Percentiles rank a stretch among this genome's conserved stretches.
phyloP scores from a whole-genome alignment of 2,113 vertebrate genomes.

The Gadus macrocephalus region DNA sequence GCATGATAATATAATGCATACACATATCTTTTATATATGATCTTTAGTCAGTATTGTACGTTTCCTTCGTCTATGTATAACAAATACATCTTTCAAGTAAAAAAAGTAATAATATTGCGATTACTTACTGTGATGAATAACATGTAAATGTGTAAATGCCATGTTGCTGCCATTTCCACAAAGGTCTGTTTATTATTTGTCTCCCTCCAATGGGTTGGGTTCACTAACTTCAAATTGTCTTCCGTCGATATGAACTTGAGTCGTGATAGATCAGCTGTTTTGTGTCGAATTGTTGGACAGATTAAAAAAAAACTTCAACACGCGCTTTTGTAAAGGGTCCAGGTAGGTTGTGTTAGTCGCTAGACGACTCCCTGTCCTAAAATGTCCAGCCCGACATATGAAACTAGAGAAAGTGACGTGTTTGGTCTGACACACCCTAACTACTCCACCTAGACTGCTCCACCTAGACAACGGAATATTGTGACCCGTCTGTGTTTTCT shows the following conservation, averaged over 20 bases:
- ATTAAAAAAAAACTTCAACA: too few species aligned
- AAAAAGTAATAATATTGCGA: background rate
- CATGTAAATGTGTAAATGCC: conserved; percentile 24
- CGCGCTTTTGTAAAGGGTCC: too few species aligned
- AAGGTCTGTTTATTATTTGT: too few species aligned
- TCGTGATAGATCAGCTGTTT: background rate
- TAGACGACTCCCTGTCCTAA: background rate
- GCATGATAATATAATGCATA: background rate
- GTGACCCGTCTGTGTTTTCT: background rate
- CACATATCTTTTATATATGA: too few species aligned
- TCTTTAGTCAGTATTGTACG: too few species aligned
- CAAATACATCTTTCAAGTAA: background rate
- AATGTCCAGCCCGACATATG: background rate
- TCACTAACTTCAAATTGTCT: background rate
- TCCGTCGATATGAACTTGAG: background rate
- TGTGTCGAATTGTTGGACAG: too few species aligned
- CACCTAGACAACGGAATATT: background rate
- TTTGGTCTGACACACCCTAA: conserved; percentile 42
- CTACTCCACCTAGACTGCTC: conserved; percentile 39
- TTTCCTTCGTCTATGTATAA: background rate
- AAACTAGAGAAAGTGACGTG: conserved; percentile 11
- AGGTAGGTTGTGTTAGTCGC: too few species aligned
- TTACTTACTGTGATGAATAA: conserved; percentile 47
- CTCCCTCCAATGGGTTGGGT: background rate
- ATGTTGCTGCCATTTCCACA: conserved; percentile 39